A percentile compares a stretch with the other conserved stretches of the same genome.
Conservation (phyloP, 2,113 vertebrate species). For the Lepidothrix coronata region DNA sequence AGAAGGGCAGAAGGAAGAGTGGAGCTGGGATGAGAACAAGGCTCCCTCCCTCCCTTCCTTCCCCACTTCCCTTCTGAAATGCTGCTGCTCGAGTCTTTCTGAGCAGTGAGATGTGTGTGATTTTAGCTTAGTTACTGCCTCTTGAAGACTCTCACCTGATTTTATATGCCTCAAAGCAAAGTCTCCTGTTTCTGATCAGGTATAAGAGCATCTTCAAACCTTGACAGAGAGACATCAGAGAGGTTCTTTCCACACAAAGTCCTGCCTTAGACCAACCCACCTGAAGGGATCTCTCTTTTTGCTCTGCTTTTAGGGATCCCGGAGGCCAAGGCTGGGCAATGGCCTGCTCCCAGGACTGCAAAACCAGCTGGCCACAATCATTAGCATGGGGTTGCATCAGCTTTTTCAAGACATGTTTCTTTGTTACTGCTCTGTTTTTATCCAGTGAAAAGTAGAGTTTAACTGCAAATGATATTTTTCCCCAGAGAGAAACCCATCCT, state of each 20-base stretch:
- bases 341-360: neutral
- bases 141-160: neutral
- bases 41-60: neutral
- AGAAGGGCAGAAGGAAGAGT: neutral
- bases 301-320: neutral
- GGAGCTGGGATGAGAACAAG: rapidly evolving
- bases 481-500: neutral
- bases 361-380: neutral
- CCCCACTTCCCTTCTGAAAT: neutral
- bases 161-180: neutral
- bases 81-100: neutral
- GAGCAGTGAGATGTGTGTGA: neutral
- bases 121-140: neutral
- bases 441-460: neutral
- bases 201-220: neutral
- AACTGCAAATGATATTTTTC: neutral
- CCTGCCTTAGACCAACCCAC: neutral
- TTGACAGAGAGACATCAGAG: rapidly evolving
- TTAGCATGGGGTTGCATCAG: neutral
- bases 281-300: neutral
- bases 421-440: neutral
- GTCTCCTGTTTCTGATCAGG: neutral
- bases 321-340: neutral
- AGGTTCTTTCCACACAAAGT: neutral
- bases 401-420: neutral